Conservation (phyloP, 2,888 invertebrate species). For the Sminthurinus aureus region DNA sequence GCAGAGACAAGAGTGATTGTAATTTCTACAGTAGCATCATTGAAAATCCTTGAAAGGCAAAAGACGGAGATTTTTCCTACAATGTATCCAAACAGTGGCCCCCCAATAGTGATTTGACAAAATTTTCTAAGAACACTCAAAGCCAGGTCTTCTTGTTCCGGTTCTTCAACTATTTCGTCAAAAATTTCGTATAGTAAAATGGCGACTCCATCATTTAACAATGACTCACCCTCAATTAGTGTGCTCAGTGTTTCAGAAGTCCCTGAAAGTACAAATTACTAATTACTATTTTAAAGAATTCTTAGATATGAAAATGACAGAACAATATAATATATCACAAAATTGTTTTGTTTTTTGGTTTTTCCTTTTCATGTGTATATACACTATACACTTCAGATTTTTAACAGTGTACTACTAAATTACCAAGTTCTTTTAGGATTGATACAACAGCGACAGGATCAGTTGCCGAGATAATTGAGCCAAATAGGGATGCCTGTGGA, state of each 20-base stretch:
- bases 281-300: too few relatives aligned
- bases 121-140: constrained; percentile 57
- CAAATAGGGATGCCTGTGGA: constrained; percentile 63
- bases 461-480: constrained; percentile 65
- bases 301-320: too few relatives aligned
- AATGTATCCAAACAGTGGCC: constrained; percentile 63
- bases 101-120: constrained; percentile 61
- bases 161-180: constrained; percentile 47
- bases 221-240: constrained; percentile 65
- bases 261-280: constrained; percentile 57
- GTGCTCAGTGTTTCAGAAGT: constrained; percentile 62
- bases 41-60: constrained; percentile 63
- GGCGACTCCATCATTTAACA: constrained; percentile 66
- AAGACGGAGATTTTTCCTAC: constrained; percentile 63
- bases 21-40: constrained; percentile 64
- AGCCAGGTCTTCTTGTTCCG: constrained; percentile 36
- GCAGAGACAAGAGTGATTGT: constrained; percentile 64
- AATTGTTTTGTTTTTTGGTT: too few relatives aligned
- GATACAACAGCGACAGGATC: constrained; percentile 66
- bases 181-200: constrained; percentile 63
- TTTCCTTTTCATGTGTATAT: too few relatives aligned
- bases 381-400: too few relatives aligned
- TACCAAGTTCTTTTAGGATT: constrained; percentile 64
- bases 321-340: too few relatives aligned
- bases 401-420: background rate